A percentile compares a stretch with the other conserved stretches of the same genome.
Conservation (phyloP, 1,140 invertebrate genomes). For the Drosophila micromelanica region DNA sequence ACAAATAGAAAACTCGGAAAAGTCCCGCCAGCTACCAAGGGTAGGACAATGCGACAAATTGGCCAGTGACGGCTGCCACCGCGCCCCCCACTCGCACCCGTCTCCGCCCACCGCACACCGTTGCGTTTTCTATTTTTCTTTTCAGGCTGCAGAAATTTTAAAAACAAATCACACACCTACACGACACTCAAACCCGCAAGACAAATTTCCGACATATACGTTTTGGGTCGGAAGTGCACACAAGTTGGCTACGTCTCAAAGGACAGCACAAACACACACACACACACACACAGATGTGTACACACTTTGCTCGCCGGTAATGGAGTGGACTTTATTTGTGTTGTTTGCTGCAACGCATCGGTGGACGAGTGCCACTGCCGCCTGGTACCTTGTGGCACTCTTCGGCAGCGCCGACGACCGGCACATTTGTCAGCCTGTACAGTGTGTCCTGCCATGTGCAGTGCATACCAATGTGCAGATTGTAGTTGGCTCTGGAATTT, state of each 20-base stretch:
- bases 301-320: constrained; percentile 52
- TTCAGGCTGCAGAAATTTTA: constrained; percentile 58
- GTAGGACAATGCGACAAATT: constrained; percentile 67
- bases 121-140: constrained; percentile 33
- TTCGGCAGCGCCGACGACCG: constrained; percentile 43
- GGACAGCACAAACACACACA: constrained; percentile 16
- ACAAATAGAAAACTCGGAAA: constrained; percentile 33
- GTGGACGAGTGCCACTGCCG: constrained; percentile 6
- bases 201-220: constrained; percentile 64
- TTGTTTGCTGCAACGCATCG: constrained; percentile 42
- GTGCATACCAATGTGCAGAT: constrained; percentile 22
- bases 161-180: constrained; percentile 82
- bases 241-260: constrained; percentile 33
- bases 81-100: background rate
- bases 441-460: constrained; percentile 26
- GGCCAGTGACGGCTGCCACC: constrained; percentile 34
- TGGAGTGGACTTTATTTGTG: constrained; percentile 77
- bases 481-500: background rate
- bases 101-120: constrained; percentile 5
- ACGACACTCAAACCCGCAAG: constrained; percentile 48
- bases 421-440: constrained; percentile 60
- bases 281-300: background rate
- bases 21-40: constrained; percentile 9
- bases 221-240: constrained; percentile 46
- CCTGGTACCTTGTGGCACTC: constrained; percentile 62